Evolutionary conservation across 2,113 vertebrate species (phyloP).

Genomic region (Xenopus borealis): DNA sequence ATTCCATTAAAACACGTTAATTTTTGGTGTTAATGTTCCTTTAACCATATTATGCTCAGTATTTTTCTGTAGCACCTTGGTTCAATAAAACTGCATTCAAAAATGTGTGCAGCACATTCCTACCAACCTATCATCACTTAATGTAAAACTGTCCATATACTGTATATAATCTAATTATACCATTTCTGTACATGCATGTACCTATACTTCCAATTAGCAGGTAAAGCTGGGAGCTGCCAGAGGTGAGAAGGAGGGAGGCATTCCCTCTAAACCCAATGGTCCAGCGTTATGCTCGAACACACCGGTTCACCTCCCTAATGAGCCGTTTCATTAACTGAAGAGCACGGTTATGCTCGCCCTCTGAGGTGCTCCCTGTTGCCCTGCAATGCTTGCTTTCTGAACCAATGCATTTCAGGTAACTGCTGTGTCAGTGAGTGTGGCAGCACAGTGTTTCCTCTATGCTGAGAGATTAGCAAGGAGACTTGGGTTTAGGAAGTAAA

Average conservation of each 20-base stretch:
- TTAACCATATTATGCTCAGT: no score
- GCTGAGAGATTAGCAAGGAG: not conserved
- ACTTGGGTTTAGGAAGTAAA: not conserved
- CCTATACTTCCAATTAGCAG: slow-evolving; percentile 1
- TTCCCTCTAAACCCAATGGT: slow-evolving; percentile 2
- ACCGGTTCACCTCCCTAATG: slow-evolving; percentile 19
- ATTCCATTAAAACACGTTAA: no score
- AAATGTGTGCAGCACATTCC: no score
- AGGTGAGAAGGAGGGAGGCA: not conserved
- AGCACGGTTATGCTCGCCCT: slow-evolving; percentile 1
- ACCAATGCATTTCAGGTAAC: slow-evolving; percentile 17
- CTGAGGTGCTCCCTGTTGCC: not conserved
- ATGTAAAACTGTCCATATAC: no score
- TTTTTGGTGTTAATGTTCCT: no score
- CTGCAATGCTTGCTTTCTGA: slow-evolving; percentile 8
- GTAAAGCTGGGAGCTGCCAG: not conserved
- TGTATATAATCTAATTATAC: no score
- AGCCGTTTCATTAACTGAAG: slow-evolving; percentile 20
- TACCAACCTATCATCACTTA: no score
- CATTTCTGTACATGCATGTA: not conserved
- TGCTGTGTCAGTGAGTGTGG: slow-evolving; percentile 1
- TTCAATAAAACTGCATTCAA: no score
- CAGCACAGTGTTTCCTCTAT: not conserved
- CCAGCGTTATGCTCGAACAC: slow-evolving; percentile 10
- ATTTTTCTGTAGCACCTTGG: no score